These are phyloP conservation scores for Bos taurus DNA, from an alignment of 2,113 vertebrate genomes.

Conservation along the genomic window DNA sequence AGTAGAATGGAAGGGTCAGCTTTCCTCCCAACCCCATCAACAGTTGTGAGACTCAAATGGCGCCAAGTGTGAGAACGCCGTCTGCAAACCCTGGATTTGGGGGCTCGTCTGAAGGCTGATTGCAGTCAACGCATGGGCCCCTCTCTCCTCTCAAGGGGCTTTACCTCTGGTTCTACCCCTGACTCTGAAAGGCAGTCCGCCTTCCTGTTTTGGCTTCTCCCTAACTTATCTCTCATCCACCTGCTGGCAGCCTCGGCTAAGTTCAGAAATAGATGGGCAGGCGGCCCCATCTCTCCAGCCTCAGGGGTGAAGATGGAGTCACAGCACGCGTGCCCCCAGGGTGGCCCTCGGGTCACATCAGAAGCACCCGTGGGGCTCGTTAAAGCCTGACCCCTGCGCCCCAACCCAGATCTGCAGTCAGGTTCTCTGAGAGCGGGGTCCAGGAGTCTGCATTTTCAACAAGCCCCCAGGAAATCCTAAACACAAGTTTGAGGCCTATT, in stretches of 20 bases:
- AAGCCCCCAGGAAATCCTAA: neutral
- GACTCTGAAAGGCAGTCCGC: neutral
- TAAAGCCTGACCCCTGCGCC: neutral
- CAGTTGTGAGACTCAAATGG: neutral
- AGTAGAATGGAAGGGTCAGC: neutral
- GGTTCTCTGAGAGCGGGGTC: neutral
- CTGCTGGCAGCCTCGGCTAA: neutral
- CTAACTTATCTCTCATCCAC: neutral
- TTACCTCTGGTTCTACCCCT: neutral
- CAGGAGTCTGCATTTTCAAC: neutral
- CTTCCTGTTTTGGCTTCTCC: neutral
- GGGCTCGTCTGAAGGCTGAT: neutral
- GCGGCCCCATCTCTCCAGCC: neutral
- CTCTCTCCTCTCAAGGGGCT: neutral
- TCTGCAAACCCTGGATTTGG: neutral
- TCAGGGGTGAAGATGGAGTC: neutral
- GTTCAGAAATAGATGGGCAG: neutral
- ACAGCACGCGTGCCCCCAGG: rapidly evolving
- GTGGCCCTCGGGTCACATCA: neutral
- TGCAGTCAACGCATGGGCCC: neutral
- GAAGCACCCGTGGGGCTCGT: neutral
- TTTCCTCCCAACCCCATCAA: neutral
- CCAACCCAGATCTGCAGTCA: neutral
- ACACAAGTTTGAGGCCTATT: neutral
- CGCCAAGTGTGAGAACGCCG: rapidly evolving